A percentile compares a stretch with the other conserved stretches of the same genome.
These are phyloP conservation scores for Synanthedon vespiformis DNA, from an alignment of 2,888 invertebrate species.

Conservation along the genomic window DNA sequence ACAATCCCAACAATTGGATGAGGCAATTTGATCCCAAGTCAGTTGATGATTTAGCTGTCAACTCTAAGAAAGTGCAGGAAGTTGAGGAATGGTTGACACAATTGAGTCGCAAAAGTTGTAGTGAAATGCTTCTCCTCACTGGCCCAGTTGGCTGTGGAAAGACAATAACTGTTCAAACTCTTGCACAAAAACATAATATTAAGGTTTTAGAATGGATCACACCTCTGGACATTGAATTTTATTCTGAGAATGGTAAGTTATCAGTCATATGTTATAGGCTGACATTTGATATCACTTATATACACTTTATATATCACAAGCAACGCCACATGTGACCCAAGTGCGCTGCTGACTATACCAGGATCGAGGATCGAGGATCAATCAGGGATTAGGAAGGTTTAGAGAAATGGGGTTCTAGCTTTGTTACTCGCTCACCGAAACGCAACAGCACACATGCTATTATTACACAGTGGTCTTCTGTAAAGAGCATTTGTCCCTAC, in stretches of 20 bases:
- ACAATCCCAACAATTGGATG: conserved; percentile 66
- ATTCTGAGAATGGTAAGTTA: conserved; percentile 58
- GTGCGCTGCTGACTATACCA: too few species aligned
- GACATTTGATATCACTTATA: too few species aligned
- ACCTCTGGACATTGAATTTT: conserved; percentile 77
- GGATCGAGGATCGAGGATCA: too few species aligned
- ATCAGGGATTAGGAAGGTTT: too few species aligned
- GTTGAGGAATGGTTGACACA: conserved; percentile 76
- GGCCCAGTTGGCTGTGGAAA: conserved; percentile 91
- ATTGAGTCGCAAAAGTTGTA: conserved; percentile 27
- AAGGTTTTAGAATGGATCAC: conserved; percentile 85
- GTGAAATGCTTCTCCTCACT: conserved; percentile 76
- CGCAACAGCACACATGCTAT: too few species aligned
- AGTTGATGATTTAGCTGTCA: conserved; percentile 77
- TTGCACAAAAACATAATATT: conserved; percentile 74
- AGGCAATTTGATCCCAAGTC: conserved; percentile 70
- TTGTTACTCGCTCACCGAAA: too few species aligned
- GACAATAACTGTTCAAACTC: conserved; percentile 76
- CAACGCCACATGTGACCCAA: too few species aligned
- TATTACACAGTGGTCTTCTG: too few species aligned
- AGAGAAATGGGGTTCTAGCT: too few species aligned
- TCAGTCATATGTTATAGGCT: not conserved
- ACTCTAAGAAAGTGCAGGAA: conserved; percentile 80
- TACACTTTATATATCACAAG: too few species aligned
- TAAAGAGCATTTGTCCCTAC: too few species aligned